Evolutionary conservation across 2,888 invertebrate genomes (phyloP), one percentile per base, ranked within the genome.

Genomic region (Itoplectis maculator): DNA sequence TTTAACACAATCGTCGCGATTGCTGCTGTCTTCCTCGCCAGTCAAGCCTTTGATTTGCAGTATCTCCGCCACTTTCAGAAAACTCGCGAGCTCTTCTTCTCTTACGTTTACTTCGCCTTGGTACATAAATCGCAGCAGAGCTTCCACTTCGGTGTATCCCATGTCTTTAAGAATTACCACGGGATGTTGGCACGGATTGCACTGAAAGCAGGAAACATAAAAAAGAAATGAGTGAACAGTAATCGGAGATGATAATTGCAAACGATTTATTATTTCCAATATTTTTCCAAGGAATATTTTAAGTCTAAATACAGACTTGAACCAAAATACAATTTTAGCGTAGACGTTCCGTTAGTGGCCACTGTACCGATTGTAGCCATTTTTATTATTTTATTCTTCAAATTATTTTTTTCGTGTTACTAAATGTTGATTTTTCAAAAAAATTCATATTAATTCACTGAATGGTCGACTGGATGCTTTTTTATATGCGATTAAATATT

Each of bases 81-180:
- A 90, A 18, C 84, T 86, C 4, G 88, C 85, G 5, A 90, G 83
- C 45, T 90, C 90, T 11, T 90, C 90, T 69, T 90, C 88, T 18
- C 84, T 88, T 6, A 90, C 85, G 65, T 88, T 89, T 0, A 90
- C 87, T 70, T 90, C 90, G 35, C 90, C 90, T 82, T 89, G 89
- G 51, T 90, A 90, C 88, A 90, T 90, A 35, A 90, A 90, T 56
- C 84, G 86, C n/a, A 90, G 37, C 6, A 90, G 68, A 8, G 88
- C 84, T 15, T 86, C 86, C 13, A 90, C 82, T 61, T 90, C 88
- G 2, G 77, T 11, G 15, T 87, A 87, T 11, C 88, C 88, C 81
- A 90, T 88, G 61, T 90, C 90, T 80, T 90, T 89, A 0, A 90
- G 80, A 42, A 90, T 88, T 23, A 90, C 86, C 0, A 90, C 89